These are phyloP conservation scores for Eleginops maclovinus DNA, from an alignment of 2,113 vertebrate genomes.

Conservation along the genomic window DNA sequence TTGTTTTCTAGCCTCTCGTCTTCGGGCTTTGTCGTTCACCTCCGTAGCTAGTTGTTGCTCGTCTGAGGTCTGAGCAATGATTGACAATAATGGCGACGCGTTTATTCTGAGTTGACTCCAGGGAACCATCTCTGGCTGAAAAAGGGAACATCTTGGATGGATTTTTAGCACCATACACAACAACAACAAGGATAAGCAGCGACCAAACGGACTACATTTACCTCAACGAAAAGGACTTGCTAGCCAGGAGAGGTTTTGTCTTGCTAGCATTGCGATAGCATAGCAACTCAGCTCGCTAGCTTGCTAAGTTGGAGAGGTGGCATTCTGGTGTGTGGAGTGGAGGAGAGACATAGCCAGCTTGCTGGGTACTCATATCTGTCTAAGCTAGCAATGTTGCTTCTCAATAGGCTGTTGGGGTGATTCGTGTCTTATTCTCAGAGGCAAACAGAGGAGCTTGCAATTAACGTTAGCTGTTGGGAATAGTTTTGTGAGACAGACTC, in stretches of 20 bases:
- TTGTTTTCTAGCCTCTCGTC: slow-evolving; percentile 61
- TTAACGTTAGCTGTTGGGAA: slow-evolving; percentile 35
- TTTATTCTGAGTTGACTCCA: slow-evolving; percentile 76
- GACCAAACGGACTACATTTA: slow-evolving; percentile 17
- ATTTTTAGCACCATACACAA: neutral
- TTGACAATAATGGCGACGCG: slow-evolving; percentile 87
- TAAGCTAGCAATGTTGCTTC: slow-evolving; percentile 28
- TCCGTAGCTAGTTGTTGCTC: slow-evolving; percentile 75
- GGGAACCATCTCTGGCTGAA: slow-evolving; percentile 62
- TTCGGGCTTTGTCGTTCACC: slow-evolving; percentile 71
- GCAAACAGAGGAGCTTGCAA: slow-evolving; percentile 5
- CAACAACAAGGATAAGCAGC: slow-evolving; percentile 18
- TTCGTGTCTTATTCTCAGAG: neutral
- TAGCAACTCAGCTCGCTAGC: slow-evolving; percentile 72
- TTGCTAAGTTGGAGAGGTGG: slow-evolving; percentile 79
- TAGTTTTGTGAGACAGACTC: slow-evolving; percentile 58
- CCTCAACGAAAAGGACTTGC: slow-evolving; percentile 30
- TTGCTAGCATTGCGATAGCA: slow-evolving; percentile 65
- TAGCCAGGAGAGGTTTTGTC: slow-evolving; percentile 47
- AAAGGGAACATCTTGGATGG: slow-evolving; percentile 40
- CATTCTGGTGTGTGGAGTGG: slow-evolving; percentile 60
- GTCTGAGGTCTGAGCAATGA: slow-evolving; percentile 72
- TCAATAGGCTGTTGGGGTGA: slow-evolving; percentile 4
- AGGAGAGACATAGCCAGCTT: slow-evolving; percentile 34
- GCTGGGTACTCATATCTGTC: neutral